Conservation (phyloP, 2,113 vertebrate species). For the Alethe castanea region DNA sequence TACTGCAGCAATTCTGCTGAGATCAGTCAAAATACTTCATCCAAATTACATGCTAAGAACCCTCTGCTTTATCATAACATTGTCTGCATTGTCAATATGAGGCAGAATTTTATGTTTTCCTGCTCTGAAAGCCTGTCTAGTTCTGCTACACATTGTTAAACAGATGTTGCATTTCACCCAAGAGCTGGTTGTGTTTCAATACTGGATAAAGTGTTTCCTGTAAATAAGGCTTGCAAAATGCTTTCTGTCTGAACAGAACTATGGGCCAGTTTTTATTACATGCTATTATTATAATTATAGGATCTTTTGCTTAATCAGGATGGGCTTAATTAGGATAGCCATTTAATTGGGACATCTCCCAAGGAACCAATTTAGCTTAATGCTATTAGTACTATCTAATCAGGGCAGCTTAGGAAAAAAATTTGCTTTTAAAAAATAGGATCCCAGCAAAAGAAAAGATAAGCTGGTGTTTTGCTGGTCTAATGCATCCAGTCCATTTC, state of each 20-base stretch:
- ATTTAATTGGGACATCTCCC: constrained; percentile 66
- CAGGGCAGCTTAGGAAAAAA: constrained; percentile 48
- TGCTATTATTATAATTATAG: constrained; percentile 61
- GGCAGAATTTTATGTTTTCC: background rate
- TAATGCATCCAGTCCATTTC: background rate
- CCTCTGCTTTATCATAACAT: background rate
- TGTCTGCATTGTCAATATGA: background rate
- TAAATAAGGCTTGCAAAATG: constrained; percentile 50
- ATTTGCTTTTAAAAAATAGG: background rate
- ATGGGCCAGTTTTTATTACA: constrained; percentile 53
- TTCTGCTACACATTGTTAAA: background rate
- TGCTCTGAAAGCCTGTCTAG: background rate
- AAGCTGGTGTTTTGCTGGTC: background rate
- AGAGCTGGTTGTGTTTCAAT: background rate
- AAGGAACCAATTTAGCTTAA: constrained; percentile 58
- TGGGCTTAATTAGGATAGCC: constrained; percentile 62
- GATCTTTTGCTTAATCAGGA: constrained; percentile 65
- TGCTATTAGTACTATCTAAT: constrained; percentile 48
- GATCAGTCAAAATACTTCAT: background rate
- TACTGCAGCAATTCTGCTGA: background rate
- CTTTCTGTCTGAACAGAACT: constrained; percentile 15
- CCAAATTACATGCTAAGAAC: background rate
- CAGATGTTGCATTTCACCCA: constrained; percentile 2
- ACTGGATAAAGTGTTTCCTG: constrained; percentile 17
- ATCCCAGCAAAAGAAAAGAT: background rate